Base-by-base conservation (phyloP, 2,888 invertebrate species). In the Cosmorhoe ocellata region DNA sequence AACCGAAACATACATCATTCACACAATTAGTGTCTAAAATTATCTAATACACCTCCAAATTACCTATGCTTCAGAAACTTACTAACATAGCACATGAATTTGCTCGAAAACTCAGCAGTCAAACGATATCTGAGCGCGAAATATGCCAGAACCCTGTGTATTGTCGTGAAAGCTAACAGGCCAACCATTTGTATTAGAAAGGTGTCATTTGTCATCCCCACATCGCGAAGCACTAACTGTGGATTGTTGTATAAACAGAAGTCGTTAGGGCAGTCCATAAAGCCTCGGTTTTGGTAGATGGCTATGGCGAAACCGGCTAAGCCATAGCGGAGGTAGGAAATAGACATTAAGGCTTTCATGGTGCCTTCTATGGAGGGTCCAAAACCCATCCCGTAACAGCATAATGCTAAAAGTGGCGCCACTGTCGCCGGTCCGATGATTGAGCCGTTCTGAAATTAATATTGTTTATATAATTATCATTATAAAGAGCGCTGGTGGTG, bases 311-410 rank as follows among this genome's bases (percentile, higher is more conserved):
- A 92, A 37, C 94, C 95, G 5, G 93, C 91, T 45, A 95, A 87
- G 0, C 94, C 93, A 69, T 93, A 95, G 41, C 95, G 91, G 11
- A 95, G 85, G 72, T 93, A 96, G 0, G 92, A 92, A 1, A 84
- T 67, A 0, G 89, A 82, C 92, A 93, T 93, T 0, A 93, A 65
- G 0, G 84, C 69, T 55, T 74, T 81, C 92, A 93, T 93, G 12
- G 77, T 61, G 0, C 83, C 73, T 72, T 92, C 91, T 22, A 93
- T 91, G 51, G 66, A 69, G 1, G 83, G 76, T 0, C 92, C 92
- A 61, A 92, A 93, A 7, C 93, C 93, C 91, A 93, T 91, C 1
- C 93, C 93, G 63, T 93, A 93, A 56, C 92, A 91, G 34, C 91
- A 86, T 0, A 93, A 66, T 0, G 91, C 91, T 1, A 93, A 77